phyloP scores from a whole-genome alignment of 2,113 vertebrate genomes.

The Daphoenositta chrysoptera region DNA sequence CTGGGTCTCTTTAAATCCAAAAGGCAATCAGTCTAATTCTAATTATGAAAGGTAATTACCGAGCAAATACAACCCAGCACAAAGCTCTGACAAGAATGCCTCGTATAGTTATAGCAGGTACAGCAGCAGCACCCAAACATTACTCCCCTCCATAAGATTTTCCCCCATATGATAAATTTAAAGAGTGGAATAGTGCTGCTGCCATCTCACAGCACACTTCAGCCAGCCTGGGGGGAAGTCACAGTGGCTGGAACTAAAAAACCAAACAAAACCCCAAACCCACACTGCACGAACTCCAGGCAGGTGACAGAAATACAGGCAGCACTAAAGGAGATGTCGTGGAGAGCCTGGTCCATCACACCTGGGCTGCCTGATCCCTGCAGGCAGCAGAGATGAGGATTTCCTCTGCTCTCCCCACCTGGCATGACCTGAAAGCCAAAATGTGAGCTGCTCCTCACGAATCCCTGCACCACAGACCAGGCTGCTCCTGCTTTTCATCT shows the following conservation, averaged over 20 bases:
- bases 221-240: neutral
- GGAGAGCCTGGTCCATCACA: neutral
- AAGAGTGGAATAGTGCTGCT: neutral
- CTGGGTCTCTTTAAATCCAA: neutral
- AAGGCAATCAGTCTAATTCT: neutral
- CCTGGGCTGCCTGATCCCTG: neutral
- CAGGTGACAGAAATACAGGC: neutral
- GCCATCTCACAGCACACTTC: neutral
- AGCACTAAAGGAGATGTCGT: neutral
- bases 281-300: neutral
- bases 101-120: neutral
- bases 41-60: neutral
- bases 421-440: neutral
- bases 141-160: neutral
- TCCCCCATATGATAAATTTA: accelerated
- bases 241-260: neutral
- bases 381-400: neutral
- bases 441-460: neutral
- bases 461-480: neutral
- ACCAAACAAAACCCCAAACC: neutral
- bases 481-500: neutral
- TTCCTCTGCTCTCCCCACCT: neutral
- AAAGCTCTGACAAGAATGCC: neutral
- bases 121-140: neutral
- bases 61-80: neutral